Base-by-base conservation (phyloP, 2,797 vertebrate species). In the Xenops minutus region DNA sequence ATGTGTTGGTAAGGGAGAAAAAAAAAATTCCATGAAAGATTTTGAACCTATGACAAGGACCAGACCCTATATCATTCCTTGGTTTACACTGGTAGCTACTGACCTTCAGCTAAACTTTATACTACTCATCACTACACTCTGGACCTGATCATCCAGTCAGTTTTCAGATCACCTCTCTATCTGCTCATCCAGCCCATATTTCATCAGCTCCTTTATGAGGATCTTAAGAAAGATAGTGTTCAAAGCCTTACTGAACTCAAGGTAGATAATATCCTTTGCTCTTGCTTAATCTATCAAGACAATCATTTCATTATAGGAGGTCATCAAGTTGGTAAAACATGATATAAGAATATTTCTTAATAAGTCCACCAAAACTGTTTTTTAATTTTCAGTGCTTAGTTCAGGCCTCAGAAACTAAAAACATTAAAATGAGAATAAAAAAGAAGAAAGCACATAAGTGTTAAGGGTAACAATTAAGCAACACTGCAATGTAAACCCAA, bases 51-150 rank as follows among this genome's bases (percentile, higher is more conserved):
- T 27, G 14, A 26, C 48, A 27, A 49, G 24, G 24, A 43, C 19
- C 7, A 12, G 36, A 46, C 5, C 3, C 9, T n/a, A 3, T n/a
- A 14, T 5, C 32, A 6, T 19, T 20, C 1, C 0, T 12, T 82
- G 54, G 46, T 23, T 4, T 69, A 55, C 61, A 14, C 3, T 0
- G 0, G 23, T 63, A 39, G 36, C 20, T 78, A 39, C 15, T 24
- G 5, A 22, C 17, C 15, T 74, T 14, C 74, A 64, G 9, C 12
- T 24, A n/a, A 37, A 27, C 26, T 56, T 76, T 32, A 3, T 56
- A 29, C 8, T 23, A 18, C 13, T 59, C 19, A n/a, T 43, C 15
- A 67, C 15, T 30, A 67, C 17, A 4, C 36, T 44, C n/a, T 67
- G 43, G 20, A 44, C 7, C 6, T 34, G 24, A 36, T 55, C 22